Evolutionary conservation across 1,140 invertebrate genomes (phyloP).

Genomic region (Neuroterus valhalla): DNA sequence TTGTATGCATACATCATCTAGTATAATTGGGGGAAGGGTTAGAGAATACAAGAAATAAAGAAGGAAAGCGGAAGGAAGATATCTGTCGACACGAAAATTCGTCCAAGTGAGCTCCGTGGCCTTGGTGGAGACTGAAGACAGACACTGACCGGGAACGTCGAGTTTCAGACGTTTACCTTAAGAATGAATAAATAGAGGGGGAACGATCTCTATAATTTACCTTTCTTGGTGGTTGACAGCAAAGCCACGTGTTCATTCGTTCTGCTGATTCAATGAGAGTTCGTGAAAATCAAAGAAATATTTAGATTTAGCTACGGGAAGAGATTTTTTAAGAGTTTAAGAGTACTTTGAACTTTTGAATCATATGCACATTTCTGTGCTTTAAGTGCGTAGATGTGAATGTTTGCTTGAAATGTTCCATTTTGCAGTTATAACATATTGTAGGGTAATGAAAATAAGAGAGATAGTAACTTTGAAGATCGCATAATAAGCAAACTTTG

Average conservation of each 20-base stretch:
- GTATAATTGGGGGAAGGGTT: background rate
- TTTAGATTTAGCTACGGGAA: too few relatives aligned
- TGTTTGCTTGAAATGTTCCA: too few relatives aligned
- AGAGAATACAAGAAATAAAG: background rate
- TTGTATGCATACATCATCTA: too few relatives aligned
- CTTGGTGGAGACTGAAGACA: conserved; percentile 21
- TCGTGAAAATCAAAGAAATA: too few relatives aligned
- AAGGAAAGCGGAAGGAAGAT: conserved; percentile 15
- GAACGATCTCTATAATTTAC: conserved; percentile 19
- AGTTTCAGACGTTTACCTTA: conserved; percentile 13
- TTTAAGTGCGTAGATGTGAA: too few relatives aligned
- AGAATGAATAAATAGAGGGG: conserved; percentile 15
- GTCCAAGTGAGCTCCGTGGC: conserved; percentile 10
- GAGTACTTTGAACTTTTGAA: too few relatives aligned
- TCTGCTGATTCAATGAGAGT: background rate
- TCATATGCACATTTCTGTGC: too few relatives aligned
- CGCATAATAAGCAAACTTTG: too few relatives aligned
- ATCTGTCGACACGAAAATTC: conserved; percentile 3
- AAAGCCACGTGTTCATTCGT: conserved; percentile 1
- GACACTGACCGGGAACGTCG: background rate
- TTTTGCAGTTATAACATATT: too few relatives aligned
- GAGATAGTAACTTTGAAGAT: too few relatives aligned
- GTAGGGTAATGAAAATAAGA: too few relatives aligned
- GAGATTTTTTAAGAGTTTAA: too few relatives aligned
- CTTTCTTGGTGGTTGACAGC: background rate